These are phyloP conservation scores for Lerista edwardsae DNA, from an alignment of 2,797 vertebrate genomes.

Conservation along the genomic window DNA sequence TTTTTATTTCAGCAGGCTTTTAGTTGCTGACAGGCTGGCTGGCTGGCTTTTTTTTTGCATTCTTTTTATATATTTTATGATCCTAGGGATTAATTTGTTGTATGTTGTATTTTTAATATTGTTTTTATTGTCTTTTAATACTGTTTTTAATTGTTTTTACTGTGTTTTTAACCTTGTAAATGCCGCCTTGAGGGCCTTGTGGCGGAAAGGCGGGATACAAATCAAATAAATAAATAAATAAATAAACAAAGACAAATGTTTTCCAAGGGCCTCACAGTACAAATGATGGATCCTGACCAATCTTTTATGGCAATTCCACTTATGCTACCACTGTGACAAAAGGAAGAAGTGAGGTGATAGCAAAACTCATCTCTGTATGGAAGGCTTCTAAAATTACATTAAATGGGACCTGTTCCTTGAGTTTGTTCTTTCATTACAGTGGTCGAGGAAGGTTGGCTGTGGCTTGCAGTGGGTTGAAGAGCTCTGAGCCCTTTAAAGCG, in stretches of 20 bases:
- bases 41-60: too few relatives aligned
- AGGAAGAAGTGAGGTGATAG: conserved; percentile 40
- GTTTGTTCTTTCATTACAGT: conserved; percentile 35
- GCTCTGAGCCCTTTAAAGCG: not conserved
- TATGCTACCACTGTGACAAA: conserved; percentile 22
- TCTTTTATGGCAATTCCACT: conserved; percentile 51
- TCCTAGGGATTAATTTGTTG: too few relatives aligned
- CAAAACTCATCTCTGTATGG: conserved; percentile 37
- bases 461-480: not conserved
- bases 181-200: too few relatives aligned
- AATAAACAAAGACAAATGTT: conserved; percentile 23
- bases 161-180: too few relatives aligned
- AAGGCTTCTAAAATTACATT: conserved; percentile 61
- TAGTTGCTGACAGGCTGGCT: too few relatives aligned
- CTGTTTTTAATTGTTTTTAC: too few relatives aligned
- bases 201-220: too few relatives aligned
- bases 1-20: too few relatives aligned
- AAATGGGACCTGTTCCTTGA: not conserved
- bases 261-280: not conserved
- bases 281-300: conserved; percentile 58
- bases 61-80: too few relatives aligned
- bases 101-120: too few relatives aligned
- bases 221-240: too few relatives aligned
- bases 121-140: too few relatives aligned
- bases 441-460: conserved; percentile 36